Base-by-base conservation (phyloP, 1,140 invertebrate genomes). In the Drosophila mayri region DNA sequence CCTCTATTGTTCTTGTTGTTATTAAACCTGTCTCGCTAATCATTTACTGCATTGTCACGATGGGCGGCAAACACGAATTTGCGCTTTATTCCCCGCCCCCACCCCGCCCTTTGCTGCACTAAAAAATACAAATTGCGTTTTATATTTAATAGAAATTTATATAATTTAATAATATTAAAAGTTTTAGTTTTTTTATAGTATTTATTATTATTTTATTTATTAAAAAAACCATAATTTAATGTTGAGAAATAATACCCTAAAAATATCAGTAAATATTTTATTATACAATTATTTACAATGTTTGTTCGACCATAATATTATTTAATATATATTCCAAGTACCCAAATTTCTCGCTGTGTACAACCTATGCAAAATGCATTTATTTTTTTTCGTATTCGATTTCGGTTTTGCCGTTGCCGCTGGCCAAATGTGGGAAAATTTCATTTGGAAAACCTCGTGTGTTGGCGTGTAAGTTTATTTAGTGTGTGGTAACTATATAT, bases 41-140 rank as follows among this genome's bases (percentile, higher is more conserved):
- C 64, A 76, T 79, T 60, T 41, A 16, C 61, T 71, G 76, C 71
- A 79, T 66, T 79, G 81, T 76, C 64, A 71, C 57, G 71, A 58
- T 63, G 46, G 67, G 44, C 75, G 52, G 62, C 74, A 83, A 75
- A 73, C 62, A 64, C 47, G 61, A 81, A 67, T 71, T 75, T 40
- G 46, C 57, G 68, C 57, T 73, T 60, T 73, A 38, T 18, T 18
- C 22, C 32, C 22, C 16, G 9, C 11, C 28, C 12, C 47, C 14
- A 22, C 12, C 44, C 18, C n/a, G n/a, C n/a, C n/a, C n/a, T 12
- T n/a, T 28, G 8, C 8, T 18, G 10, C 43, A 37, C 11, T 30
- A 4, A 38, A 22, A 37, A 43, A 32, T 14, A 30, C 28, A 50
- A 30, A n/a, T 20, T 20, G 32, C 14, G 12, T 16, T 25, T 22